A percentile compares a stretch with the other conserved stretches of the same genome.
Conservation (phyloP, 2,113 vertebrate species). For the Camelus bactrianus region DNA sequence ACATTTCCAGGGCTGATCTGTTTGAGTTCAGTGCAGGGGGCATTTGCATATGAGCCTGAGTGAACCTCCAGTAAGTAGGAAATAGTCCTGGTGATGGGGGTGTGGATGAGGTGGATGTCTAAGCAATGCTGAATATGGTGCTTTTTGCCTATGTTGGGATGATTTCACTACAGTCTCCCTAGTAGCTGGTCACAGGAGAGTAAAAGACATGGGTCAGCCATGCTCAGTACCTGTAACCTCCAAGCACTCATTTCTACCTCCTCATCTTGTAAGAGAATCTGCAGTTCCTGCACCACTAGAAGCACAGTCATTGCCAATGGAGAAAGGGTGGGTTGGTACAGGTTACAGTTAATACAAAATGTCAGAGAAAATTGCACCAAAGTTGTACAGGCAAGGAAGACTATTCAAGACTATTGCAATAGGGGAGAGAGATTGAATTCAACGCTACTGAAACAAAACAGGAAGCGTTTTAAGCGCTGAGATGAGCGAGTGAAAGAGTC, state of each 20-base stretch:
- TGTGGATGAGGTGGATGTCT: neutral
- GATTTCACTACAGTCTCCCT: neutral
- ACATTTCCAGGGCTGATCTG: neutral
- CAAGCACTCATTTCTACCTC: neutral
- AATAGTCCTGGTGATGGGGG: neutral
- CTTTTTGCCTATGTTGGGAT: neutral
- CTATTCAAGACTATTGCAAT: neutral
- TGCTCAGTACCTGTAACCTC: neutral
- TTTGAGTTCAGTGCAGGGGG: neutral
- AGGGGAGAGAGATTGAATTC: neutral
- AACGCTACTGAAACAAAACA: neutral
- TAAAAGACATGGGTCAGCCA: neutral
- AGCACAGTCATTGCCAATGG: neutral
- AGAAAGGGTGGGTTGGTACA: neutral
- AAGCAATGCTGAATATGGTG: neutral
- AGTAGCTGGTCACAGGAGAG: neutral
- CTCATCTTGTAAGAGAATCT: neutral
- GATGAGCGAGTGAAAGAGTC: neutral
- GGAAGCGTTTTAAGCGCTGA: neutral
- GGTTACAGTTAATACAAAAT: neutral
- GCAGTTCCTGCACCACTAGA: neutral
- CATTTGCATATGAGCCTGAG: neutral
- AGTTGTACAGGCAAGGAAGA: neutral
- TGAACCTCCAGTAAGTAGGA: neutral
- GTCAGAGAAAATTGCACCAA: neutral